Percentiles rank a stretch among this genome's conserved stretches.
phyloP scores from a whole-genome alignment of 2,888 invertebrate species.

The Schizaphis graminum region DNA sequence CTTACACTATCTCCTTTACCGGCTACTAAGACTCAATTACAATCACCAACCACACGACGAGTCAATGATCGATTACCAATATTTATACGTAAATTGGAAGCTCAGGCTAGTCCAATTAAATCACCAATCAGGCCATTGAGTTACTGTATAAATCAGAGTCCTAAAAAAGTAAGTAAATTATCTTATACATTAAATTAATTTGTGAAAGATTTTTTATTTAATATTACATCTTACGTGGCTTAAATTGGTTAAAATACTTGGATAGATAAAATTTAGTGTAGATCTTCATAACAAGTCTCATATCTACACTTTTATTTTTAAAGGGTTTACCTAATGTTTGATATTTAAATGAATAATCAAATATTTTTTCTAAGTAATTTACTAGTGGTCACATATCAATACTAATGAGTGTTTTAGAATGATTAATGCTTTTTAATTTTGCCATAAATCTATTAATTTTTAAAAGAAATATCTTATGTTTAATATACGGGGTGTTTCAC shows the following conservation, averaged over 20 bases:
- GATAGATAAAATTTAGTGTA: not conserved
- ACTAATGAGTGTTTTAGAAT: not conserved
- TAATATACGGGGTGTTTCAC: too few relatives aligned
- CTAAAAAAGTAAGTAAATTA: conserved; percentile 78
- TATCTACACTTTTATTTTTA: not conserved
- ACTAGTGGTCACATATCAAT: not conserved
- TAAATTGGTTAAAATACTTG: not conserved
- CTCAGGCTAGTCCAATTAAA: conserved; percentile 64
- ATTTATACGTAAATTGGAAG: conserved; percentile 74
- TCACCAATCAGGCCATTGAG: conserved; percentile 66
- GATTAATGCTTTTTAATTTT: too few relatives aligned
- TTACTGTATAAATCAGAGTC: conserved; percentile 89
- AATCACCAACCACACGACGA: conserved; percentile 75
- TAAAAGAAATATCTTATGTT: too few relatives aligned
- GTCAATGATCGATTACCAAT: conserved; percentile 75
- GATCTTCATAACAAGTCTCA: not conserved
- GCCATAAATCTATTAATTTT: too few relatives aligned
- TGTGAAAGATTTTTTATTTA: not conserved
- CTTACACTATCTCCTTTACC: conserved; percentile 83
- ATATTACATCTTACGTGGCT: not conserved
- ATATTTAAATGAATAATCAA: not conserved
- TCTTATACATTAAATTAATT: not conserved
- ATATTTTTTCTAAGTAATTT: not conserved
- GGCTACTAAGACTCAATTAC: conserved; percentile 73
- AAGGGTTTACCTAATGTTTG: not conserved